These are phyloP conservation scores for Lacerta bilineata DNA, from an alignment of 2,797 vertebrate species.

Conservation along the genomic window DNA sequence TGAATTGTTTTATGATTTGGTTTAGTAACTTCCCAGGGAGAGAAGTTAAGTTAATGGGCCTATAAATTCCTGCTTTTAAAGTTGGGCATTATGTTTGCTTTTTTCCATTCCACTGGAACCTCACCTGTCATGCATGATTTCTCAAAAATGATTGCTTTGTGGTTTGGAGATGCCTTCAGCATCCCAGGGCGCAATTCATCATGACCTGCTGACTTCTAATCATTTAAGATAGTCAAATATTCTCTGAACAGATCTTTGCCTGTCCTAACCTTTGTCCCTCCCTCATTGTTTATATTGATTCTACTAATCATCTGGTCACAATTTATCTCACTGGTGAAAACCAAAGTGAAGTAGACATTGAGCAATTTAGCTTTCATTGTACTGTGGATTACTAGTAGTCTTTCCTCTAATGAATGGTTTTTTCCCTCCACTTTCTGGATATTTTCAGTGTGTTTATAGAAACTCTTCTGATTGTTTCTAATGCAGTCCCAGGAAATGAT, in stretches of 20 bases:
- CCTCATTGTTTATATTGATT: neutral
- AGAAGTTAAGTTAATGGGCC: conserved; percentile 6
- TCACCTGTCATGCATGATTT: conserved; percentile 15
- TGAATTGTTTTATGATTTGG: neutral
- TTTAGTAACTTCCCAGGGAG: neutral
- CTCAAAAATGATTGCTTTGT: conserved; percentile 7
- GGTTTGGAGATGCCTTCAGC: neutral
- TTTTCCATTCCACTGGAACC: neutral
- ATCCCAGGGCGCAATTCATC: neutral
- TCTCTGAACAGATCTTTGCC: conserved; percentile 3
- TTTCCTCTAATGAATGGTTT: neutral
- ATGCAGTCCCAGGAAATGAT: no score
- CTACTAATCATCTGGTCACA: neutral
- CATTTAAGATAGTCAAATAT: conserved; percentile 18
- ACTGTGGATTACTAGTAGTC: neutral
- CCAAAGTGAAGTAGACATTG: neutral
- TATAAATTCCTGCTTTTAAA: conserved; percentile 7
- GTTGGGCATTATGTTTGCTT: neutral
- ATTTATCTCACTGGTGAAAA: conserved; percentile 1
- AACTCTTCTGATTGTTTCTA: neutral
- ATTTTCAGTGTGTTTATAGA: neutral
- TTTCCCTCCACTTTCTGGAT: neutral
- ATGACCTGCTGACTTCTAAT: neutral
- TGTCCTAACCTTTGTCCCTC: neutral
- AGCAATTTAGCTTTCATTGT: neutral